phyloP scores from a whole-genome alignment of 2,797 vertebrate genomes.

The Aulostomus chinensis region DNA sequence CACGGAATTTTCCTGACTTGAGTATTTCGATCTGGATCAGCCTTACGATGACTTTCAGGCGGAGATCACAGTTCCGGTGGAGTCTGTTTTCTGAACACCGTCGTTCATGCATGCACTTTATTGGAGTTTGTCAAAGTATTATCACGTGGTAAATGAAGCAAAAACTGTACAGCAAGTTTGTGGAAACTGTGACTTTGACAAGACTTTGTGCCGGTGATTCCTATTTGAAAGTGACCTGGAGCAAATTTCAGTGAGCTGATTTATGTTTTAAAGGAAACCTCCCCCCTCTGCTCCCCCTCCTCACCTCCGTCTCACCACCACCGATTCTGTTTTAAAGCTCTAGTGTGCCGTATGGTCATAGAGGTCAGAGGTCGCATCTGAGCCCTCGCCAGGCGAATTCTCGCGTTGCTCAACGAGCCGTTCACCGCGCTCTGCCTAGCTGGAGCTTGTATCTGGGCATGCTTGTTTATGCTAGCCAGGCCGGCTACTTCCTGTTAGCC shows the following conservation, averaged over 20 bases:
- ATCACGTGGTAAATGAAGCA: conserved; percentile 53
- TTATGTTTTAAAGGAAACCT: conserved; percentile 50
- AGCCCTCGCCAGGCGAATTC: too few relatives aligned
- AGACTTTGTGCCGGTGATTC: conserved; percentile 50
- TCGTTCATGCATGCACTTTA: conserved; percentile 77
- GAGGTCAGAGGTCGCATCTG: too few relatives aligned
- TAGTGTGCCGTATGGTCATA: too few relatives aligned
- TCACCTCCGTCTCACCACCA: too few relatives aligned
- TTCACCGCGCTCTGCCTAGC: too few relatives aligned
- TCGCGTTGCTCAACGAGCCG: too few relatives aligned
- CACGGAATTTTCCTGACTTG: conserved; percentile 28
- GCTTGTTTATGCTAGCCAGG: too few relatives aligned
- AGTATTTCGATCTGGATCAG: conserved; percentile 41
- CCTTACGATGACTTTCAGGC: conserved; percentile 42
- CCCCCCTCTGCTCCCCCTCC: conserved; percentile 6
- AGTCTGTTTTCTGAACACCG: conserved; percentile 53
- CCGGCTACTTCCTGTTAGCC: too few relatives aligned
- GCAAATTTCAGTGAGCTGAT: conserved; percentile 13
- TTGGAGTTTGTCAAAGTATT: conserved; percentile 64
- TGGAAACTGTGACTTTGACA: conserved; percentile 53
- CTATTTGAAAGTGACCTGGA: conserved; percentile 36
- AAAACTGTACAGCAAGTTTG: conserved; percentile 55
- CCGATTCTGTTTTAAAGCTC: too few relatives aligned
- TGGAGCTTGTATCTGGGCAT: too few relatives aligned
- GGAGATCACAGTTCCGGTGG: conserved; percentile 34